Percentiles rank a stretch among this genome's conserved stretches.
Conservation (phyloP, 2,113 vertebrate species). For the Zosterops japonicus region DNA sequence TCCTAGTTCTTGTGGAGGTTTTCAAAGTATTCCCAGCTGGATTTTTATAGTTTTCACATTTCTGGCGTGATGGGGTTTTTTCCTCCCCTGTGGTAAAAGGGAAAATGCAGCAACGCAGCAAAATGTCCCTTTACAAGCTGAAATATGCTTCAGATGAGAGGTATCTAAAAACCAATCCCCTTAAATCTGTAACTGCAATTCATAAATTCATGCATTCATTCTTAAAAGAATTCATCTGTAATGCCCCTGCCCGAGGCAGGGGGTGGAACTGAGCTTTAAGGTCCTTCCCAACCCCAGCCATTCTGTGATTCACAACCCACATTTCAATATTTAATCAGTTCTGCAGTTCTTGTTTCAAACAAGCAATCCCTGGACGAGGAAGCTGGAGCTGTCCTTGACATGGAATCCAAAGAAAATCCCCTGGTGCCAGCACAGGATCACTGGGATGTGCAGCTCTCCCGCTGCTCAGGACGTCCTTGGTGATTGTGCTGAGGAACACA, state of each 20-base stretch:
- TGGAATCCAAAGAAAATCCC: background rate
- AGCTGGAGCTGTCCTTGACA: background rate
- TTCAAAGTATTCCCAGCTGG: background rate
- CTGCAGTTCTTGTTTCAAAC: background rate
- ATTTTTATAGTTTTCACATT: background rate
- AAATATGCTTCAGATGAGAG: background rate
- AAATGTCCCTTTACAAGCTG: background rate
- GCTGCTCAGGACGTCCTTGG: background rate
- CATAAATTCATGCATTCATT: background rate
- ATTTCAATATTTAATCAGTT: background rate
- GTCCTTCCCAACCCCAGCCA: background rate
- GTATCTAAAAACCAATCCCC: background rate
- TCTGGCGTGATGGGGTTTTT: background rate
- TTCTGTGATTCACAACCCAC: background rate
- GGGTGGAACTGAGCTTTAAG: background rate
- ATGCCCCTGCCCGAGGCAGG: background rate
- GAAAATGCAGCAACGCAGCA: background rate
- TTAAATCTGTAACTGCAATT: background rate
- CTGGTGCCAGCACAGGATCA: background rate
- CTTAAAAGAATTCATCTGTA: background rate
- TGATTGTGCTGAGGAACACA: fast-evolving
- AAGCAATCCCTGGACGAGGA: background rate
- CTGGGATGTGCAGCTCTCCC: background rate
- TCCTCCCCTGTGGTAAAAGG: background rate
- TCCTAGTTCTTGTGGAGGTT: background rate